Evolutionary conservation across 1,140 invertebrate genomes (phyloP).

Genomic region (Trigoniulus corallinus): DNA sequence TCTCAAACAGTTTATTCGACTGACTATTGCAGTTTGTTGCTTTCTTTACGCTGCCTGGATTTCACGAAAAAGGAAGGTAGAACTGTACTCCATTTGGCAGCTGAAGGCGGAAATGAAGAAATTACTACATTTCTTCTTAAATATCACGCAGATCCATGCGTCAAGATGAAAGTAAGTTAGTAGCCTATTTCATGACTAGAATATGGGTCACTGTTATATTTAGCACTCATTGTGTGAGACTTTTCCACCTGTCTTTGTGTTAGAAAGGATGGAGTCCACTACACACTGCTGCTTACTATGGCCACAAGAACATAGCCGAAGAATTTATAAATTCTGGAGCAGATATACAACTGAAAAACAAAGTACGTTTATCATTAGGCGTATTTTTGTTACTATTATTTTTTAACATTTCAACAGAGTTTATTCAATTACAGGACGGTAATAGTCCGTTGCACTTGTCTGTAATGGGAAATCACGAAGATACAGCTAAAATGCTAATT

Average conservation of each 20-base stretch:
- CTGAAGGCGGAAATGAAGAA: constrained; percentile 19
- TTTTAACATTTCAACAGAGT: constrained; percentile 6
- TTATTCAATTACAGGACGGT: constrained; percentile 39
- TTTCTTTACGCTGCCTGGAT: too few species aligned
- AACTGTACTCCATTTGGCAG: constrained; percentile 16
- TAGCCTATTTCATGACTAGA: not conserved
- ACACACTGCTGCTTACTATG: constrained; percentile 90
- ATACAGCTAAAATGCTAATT: constrained; percentile 50
- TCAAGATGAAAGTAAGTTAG: not conserved
- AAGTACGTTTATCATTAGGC: constrained; percentile 25
- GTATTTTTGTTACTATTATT: not conserved
- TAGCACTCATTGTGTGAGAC: not conserved
- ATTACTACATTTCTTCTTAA: constrained; percentile 37
- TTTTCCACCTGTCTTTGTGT: not conserved
- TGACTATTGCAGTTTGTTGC: not conserved
- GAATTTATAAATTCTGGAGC: constrained; percentile 90
- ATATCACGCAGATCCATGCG: constrained; percentile 6
- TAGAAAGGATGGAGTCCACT: constrained; percentile 79
- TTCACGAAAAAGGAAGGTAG: constrained; percentile 18
- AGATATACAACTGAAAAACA: constrained; percentile 93
- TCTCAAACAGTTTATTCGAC: not conserved
- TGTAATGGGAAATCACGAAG: constrained; percentile 46
- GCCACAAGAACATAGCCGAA: constrained; percentile 87
- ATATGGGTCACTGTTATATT: not conserved
- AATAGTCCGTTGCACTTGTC: constrained; percentile 59